These are phyloP conservation scores for Meganola albula DNA, from an alignment of 2,888 invertebrate genomes.

Conservation along the genomic window DNA sequence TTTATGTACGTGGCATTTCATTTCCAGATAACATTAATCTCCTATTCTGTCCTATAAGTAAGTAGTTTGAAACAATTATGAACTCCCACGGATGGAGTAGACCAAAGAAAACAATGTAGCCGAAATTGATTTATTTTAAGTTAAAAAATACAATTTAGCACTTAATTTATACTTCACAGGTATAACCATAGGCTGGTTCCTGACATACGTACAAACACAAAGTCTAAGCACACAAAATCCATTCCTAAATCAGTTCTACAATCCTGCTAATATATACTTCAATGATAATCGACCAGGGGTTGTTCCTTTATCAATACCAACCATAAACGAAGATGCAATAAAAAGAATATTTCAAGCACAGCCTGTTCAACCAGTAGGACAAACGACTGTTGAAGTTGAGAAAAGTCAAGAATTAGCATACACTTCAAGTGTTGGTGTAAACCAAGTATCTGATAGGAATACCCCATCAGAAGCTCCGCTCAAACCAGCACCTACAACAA, in stretches of 20 bases:
- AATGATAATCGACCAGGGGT: slow-evolving; percentile 13
- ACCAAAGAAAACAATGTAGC: too few species aligned
- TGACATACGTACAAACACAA: slow-evolving; percentile 19
- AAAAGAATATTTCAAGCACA: slow-evolving; percentile 3
- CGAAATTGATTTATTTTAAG: too few species aligned
- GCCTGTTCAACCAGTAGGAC: not conserved
- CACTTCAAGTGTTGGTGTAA: not conserved
- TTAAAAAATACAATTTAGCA: too few species aligned
- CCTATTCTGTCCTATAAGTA: too few species aligned
- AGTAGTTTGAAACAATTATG: too few species aligned
- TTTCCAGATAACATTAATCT: too few species aligned
- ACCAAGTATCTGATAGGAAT: not conserved
- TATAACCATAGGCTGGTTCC: slow-evolving; percentile 18
- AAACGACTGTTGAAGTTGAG: slow-evolving; percentile 11
- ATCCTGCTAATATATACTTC: slow-evolving; percentile 25
- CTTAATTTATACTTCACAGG: too few species aligned
- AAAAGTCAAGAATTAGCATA: slow-evolving; percentile 12
- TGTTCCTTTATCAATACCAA: not conserved
- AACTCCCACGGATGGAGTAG: too few species aligned
- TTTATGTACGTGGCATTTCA: too few species aligned
- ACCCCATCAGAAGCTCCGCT: too few species aligned
- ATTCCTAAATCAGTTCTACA: slow-evolving; percentile 2
- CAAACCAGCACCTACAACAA: not conserved
- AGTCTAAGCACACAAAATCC: not conserved
- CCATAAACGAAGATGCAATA: not conserved